Evolutionary conservation across 2,797 vertebrate genomes (phyloP).

Genomic region (Sebastes taczanowskii): DNA sequence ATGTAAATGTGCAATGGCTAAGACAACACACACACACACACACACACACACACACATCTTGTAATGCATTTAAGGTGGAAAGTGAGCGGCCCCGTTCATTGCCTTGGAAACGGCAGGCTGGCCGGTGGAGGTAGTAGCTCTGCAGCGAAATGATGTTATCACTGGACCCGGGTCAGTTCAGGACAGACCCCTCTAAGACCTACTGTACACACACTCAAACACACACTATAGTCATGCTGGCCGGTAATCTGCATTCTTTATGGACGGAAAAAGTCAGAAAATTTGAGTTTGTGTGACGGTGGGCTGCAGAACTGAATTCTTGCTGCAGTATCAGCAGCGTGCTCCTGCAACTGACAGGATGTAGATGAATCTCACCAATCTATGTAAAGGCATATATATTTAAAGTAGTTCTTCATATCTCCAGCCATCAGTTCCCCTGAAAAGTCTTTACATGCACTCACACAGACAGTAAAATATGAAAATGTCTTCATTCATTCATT

Average conservation of each 20-base stretch:
- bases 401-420: not conserved
- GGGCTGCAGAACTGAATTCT: not conserved
- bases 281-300: not conserved
- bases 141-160: conserved; percentile 74
- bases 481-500: not conserved
- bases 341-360: not conserved
- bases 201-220: conserved; percentile 53
- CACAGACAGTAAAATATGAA: not conserved
- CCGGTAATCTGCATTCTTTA: not conserved
- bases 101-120: conserved; percentile 78
- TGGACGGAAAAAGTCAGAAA: not conserved
- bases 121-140: conserved; percentile 47
- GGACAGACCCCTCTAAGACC: conserved; percentile 61
- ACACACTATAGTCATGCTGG: conserved; percentile 10
- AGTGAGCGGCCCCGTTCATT: conserved; percentile 66
- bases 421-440: not conserved
- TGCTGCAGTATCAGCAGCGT: not conserved
- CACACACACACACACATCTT: conserved; percentile 34
- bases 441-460: not conserved
- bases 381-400: not conserved
- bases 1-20: conserved; percentile 21
- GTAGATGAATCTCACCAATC: not conserved
- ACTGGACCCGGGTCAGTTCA: conserved; percentile 62
- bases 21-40: conserved; percentile 17
- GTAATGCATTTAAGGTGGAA: conserved; percentile 65